Base-by-base conservation (phyloP, 2,888 invertebrate genomes). In the Tromatobia lineatoria region DNA sequence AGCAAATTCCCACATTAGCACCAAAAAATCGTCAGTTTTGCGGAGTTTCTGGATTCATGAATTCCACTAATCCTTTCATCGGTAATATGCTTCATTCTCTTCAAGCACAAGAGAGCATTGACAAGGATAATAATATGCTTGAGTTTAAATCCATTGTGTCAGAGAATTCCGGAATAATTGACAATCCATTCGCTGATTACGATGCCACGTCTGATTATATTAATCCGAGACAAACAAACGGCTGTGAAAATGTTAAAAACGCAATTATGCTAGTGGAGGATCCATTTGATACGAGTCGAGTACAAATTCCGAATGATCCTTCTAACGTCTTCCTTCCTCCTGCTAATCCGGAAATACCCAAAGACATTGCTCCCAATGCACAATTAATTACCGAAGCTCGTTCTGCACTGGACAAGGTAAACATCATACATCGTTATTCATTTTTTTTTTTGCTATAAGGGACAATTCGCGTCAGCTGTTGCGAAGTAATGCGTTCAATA, bases 271-370 rank as follows among this genome's bases (percentile, higher is more conserved):
- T 88, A 42, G 77, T 80, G 20, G 83, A 82, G 66, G 91, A 93
- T 89, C 92, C 93, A n/a, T 93, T 93, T 54, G 93, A 92, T 73
- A 93, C 93, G 11, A 93, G 92, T 81, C 90, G 86, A 86, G 88
- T 91, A 42, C 86, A 90, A 29, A 90, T 87, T 85, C 90, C 90
- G 61, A 87, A 89, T 66, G 89, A 88, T 83, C 85, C 91, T 78
- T 88, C 90, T 82, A 87, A 87, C 57, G 86, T 90, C 42, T 82
- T 90, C 34, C 89, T 83, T 83, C 86, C 82, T 84, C 89, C 76
- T 50, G 78, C 64, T 54, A 86, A 82, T 79, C 85, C 89, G 80
- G 86, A 87, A 77, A 83, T 86, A 80, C 83, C 89, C 80, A 82
- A 85, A 87, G 87, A 88, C 83, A 87, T 86, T 88, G 88, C 20